These are phyloP conservation scores for Chondrosia reniformis DNA, from an alignment of 37 sponge, comb jelly and placozoan genomes.

Conservation along the genomic window DNA sequence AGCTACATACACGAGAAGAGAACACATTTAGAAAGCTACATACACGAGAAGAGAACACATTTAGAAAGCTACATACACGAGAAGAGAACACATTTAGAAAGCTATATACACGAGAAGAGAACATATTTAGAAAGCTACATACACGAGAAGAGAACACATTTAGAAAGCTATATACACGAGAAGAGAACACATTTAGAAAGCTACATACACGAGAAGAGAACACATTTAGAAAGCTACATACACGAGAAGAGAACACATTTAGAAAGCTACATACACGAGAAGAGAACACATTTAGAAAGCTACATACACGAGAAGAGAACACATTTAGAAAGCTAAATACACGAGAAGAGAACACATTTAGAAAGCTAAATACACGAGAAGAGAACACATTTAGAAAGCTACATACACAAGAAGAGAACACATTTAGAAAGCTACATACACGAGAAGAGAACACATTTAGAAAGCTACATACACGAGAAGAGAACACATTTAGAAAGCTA, in stretches of 20 bases:
- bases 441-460: background rate
- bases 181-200: constrained; percentile 47
- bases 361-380: background rate
- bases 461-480: too few species aligned
- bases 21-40: constrained; percentile 60
- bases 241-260: background rate
- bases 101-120: background rate
- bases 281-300: background rate
- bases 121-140: background rate
- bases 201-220: constrained; percentile 30
- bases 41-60: too few species aligned
- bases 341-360: background rate
- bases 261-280: background rate
- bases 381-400: background rate
- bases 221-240: too few species aligned
- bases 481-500: background rate
- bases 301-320: background rate
- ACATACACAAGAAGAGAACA: background rate
- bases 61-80: background rate
- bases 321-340: background rate
- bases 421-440: background rate
- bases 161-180: background rate
- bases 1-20: background rate
- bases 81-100: background rate
- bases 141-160: background rate